A percentile compares a stretch with the other conserved stretches of the same genome.
phyloP scores from a whole-genome alignment of 2,113 vertebrate genomes.

The Cairina moschata region DNA sequence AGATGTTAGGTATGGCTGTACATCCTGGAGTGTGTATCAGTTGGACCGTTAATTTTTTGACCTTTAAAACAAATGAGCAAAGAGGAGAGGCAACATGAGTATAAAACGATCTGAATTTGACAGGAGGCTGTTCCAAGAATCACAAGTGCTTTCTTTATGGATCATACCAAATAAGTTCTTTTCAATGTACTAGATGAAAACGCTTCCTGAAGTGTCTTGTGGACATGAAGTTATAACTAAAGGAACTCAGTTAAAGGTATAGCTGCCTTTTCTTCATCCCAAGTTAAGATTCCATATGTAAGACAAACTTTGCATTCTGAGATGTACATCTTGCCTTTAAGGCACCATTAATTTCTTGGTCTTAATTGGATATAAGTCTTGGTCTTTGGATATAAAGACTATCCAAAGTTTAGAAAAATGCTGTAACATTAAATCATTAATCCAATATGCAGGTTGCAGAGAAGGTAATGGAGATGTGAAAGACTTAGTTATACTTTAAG shows the following conservation, averaged over 20 bases:
- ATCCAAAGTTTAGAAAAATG: slow-evolving; percentile 44
- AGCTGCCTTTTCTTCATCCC: background rate
- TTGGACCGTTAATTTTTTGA: background rate
- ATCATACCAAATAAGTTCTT: background rate
- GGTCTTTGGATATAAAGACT: background rate
- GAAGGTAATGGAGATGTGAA: background rate
- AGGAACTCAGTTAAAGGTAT: background rate
- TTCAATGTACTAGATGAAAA: background rate
- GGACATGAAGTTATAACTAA: background rate
- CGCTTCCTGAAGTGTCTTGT: background rate
- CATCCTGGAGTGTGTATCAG: background rate
- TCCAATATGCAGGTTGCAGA: background rate
- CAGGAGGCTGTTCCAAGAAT: background rate
- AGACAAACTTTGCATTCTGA: background rate
- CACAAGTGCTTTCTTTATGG: background rate
- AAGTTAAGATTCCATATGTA: background rate
- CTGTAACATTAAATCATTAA: slow-evolving; percentile 18
- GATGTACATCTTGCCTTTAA: slow-evolving; percentile 47
- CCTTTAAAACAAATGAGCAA: background rate
- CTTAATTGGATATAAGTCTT: slow-evolving; percentile 21
- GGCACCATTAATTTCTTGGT: slow-evolving; percentile 24
- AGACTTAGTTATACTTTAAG: background rate
- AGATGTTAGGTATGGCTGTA: background rate
- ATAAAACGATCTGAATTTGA: background rate
- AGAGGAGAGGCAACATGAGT: background rate